phyloP scores from a whole-genome alignment of 1,140 invertebrate species.

The Pogonognathellus flavescens region DNA sequence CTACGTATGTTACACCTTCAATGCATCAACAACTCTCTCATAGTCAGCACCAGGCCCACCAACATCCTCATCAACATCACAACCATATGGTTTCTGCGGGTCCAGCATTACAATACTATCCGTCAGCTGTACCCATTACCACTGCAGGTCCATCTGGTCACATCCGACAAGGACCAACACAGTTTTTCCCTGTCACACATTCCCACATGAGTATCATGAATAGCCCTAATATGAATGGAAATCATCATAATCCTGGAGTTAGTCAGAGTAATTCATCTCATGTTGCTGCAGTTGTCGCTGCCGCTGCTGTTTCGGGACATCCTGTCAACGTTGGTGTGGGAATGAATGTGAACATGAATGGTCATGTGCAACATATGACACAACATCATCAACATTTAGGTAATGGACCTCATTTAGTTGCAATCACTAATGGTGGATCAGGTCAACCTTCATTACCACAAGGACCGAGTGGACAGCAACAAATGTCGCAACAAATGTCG shows the following conservation, averaged over 20 bases:
- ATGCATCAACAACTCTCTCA: constrained; percentile 33
- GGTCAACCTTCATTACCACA: constrained; percentile 42
- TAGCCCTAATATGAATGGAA: constrained; percentile 52
- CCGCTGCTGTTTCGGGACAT: constrained; percentile 47
- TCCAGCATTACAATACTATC: constrained; percentile 68
- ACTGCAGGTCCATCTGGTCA: constrained; percentile 57
- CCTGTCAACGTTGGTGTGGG: constrained; percentile 40
- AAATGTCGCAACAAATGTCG: background rate
- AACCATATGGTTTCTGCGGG: constrained; percentile 64
- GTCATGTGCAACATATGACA: constrained; percentile 45
- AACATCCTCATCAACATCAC: constrained; percentile 63
- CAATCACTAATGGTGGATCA: constrained; percentile 37
- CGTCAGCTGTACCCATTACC: constrained; percentile 66
- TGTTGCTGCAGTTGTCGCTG: constrained; percentile 54
- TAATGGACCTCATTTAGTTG: constrained; percentile 53
- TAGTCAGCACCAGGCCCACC: constrained; percentile 38
- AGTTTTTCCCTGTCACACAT: constrained; percentile 64
- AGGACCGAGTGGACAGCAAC: constrained; percentile 46
- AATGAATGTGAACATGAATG: constrained; percentile 46
- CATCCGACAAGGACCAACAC: constrained; percentile 55
- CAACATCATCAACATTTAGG: constrained; percentile 30
- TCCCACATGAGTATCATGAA: constrained; percentile 58
- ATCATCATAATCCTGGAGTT: constrained; percentile 55
- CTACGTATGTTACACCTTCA: background rate
- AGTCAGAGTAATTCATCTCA: constrained; percentile 53